These are phyloP conservation scores for Podarcis raffonei DNA, from an alignment of 2,113 vertebrate genomes.

Conservation along the genomic window DNA sequence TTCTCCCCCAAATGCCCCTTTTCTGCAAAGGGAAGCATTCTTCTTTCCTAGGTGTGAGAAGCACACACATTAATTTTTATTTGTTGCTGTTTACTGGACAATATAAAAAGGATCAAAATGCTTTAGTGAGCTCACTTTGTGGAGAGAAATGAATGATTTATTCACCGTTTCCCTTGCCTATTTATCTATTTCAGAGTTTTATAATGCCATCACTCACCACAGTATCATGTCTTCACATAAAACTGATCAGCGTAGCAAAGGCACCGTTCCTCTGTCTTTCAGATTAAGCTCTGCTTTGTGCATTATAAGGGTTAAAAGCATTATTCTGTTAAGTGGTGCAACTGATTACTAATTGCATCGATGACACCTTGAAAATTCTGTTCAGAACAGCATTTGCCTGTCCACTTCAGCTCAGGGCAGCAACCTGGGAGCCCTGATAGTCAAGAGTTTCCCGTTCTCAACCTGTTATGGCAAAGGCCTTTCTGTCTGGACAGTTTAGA, in stretches of 20 bases:
- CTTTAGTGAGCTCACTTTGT: slow-evolving; percentile 15
- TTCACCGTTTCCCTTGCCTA: not conserved
- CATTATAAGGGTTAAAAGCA: not conserved
- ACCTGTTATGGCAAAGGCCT: not conserved
- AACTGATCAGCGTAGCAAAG: not conserved
- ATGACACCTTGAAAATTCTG: not conserved
- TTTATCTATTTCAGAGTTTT: slow-evolving; percentile 14
- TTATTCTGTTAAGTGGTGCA: not conserved
- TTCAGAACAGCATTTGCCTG: too few species aligned
- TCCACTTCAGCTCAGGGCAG: not conserved
- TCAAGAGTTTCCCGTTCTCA: too few species aligned
- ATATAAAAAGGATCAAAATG: slow-evolving; percentile 18
- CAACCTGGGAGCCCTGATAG: not conserved
- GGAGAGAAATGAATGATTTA: slow-evolving; percentile 19
- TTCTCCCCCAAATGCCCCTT: slow-evolving; percentile 3
- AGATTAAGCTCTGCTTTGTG: not conserved
- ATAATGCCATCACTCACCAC: not conserved
- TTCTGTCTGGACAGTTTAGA: not conserved
- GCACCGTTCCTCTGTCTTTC: not conserved
- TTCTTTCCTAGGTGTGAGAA: not conserved
- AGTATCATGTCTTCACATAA: not conserved
- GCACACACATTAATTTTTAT: slow-evolving; percentile 18
- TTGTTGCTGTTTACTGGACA: slow-evolving; percentile 6
- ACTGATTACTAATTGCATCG: not conserved
- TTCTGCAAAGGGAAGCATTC: not conserved